These are phyloP conservation scores for Paragorgia papillata DNA, from an alignment of 92 coral and sea anemone species.

Conservation along the genomic window DNA sequence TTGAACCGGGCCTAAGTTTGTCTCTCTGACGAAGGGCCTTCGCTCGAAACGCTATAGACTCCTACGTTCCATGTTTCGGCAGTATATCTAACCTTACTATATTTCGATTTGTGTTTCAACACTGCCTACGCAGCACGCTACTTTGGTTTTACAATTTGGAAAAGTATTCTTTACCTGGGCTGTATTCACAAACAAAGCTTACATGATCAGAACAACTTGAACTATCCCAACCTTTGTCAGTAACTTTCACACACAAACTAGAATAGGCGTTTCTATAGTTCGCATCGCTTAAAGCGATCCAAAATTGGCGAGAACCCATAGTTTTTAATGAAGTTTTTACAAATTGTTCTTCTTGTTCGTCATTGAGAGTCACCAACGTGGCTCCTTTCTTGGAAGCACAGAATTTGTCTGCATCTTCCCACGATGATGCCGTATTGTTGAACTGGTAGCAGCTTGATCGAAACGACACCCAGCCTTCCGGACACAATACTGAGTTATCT, in stretches of 20 bases:
- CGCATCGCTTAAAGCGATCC: not conserved
- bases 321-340: not conserved
- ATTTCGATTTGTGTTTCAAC: no score
- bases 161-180: not conserved
- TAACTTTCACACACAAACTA: slow-evolving; percentile 3
- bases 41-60: no score
- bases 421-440: not conserved
- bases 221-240: not conserved
- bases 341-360: slow-evolving; percentile 2
- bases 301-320: not conserved
- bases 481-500: slow-evolving; percentile 12
- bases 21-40: no score
- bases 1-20: no score
- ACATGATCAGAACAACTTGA: not conserved
- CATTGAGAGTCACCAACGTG: not conserved
- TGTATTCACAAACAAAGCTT: slow-evolving; percentile 9
- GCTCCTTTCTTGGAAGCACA: not conserved
- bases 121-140: no score
- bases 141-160: no score
- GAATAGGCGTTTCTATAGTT: not conserved
- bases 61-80: no score
- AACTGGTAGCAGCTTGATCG: slow-evolving; percentile 13
- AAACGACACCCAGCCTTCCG: not conserved
- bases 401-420: not conserved
- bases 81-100: no score